These are phyloP conservation scores for Dioctria linearis DNA, from an alignment of 2,888 invertebrate species.

Conservation along the genomic window DNA sequence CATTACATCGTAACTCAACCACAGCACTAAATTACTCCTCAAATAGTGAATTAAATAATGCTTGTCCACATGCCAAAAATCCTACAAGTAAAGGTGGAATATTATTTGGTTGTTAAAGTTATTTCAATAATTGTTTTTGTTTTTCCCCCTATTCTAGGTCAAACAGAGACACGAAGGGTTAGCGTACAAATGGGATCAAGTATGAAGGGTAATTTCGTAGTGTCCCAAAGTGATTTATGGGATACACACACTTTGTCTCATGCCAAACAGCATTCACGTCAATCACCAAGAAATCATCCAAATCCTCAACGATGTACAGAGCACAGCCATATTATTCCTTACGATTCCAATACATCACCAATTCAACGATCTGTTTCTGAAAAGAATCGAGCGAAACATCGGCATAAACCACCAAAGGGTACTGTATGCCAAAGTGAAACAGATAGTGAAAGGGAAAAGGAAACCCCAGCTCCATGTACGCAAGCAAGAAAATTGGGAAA, in stretches of 20 bases:
- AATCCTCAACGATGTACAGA: constrained; percentile 69
- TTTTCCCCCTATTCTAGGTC: constrained; percentile 61
- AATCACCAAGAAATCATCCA: constrained; percentile 70
- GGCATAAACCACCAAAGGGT: constrained; percentile 72
- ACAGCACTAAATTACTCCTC: constrained; percentile 68
- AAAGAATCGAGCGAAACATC: constrained; percentile 75
- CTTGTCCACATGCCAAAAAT: constrained; percentile 68
- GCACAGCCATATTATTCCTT: constrained; percentile 69
- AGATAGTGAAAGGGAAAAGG: constrained; percentile 72
- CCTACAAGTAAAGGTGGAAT: constrained; percentile 64
- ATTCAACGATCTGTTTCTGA: constrained; percentile 79
- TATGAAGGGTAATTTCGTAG: constrained; percentile 74
- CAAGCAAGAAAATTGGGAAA: constrained; percentile 65
- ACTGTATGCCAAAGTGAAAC: constrained; percentile 73
- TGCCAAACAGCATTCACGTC: constrained; percentile 70
- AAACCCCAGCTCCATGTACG: constrained; percentile 65
- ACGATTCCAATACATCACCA: constrained; percentile 70
- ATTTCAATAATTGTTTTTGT: too few relatives aligned
- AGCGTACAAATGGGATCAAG: constrained; percentile 67
- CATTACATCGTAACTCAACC: constrained; percentile 68
- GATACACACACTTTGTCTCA: constrained; percentile 77
- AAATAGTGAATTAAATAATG: constrained; percentile 68
- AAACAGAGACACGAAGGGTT: constrained; percentile 67
- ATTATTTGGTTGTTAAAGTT: not conserved
- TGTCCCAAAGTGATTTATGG: constrained; percentile 79